A percentile compares a stretch with the other conserved stretches of the same genome.
Conservation (phyloP, 2,797 vertebrate species). For the Neosilurus mollespiculum region DNA sequence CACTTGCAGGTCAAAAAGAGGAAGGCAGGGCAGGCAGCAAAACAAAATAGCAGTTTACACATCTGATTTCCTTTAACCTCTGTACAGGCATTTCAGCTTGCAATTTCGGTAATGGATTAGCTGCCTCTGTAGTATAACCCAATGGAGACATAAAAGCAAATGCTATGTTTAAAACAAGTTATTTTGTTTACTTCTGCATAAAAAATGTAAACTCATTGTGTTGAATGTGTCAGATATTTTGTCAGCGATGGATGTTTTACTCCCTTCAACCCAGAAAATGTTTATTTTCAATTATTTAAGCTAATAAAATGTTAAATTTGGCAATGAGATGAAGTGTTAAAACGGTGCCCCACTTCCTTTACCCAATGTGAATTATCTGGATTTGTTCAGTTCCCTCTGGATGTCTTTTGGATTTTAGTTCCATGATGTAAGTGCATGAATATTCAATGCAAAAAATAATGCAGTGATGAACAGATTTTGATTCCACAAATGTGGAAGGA, state of each 20-base stretch:
- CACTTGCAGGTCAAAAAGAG: background rate
- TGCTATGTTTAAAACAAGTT: constrained; percentile 8
- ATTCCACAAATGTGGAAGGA: background rate
- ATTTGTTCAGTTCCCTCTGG: background rate
- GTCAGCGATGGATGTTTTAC: background rate
- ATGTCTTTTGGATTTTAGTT: background rate
- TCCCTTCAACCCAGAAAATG: background rate
- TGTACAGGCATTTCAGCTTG: background rate
- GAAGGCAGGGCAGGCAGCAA: background rate
- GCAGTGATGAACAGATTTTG: background rate
- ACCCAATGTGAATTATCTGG: background rate
- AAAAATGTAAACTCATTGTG: background rate
- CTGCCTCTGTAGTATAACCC: background rate
- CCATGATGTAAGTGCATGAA: background rate
- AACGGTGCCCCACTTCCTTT: background rate
- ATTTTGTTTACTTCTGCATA: background rate
- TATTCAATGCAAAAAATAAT: background rate
- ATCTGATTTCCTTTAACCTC: background rate
- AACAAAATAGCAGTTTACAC: background rate
- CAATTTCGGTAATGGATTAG: background rate
- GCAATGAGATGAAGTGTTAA: background rate
- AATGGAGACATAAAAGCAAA: background rate
- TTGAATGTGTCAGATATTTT: background rate
- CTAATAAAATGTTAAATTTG: background rate
- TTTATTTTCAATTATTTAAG: background rate